Percentiles rank a stretch among this genome's conserved stretches.
phyloP scores from a whole-genome alignment of 2,888 invertebrate genomes.

The Conistra vaccinii region DNA sequence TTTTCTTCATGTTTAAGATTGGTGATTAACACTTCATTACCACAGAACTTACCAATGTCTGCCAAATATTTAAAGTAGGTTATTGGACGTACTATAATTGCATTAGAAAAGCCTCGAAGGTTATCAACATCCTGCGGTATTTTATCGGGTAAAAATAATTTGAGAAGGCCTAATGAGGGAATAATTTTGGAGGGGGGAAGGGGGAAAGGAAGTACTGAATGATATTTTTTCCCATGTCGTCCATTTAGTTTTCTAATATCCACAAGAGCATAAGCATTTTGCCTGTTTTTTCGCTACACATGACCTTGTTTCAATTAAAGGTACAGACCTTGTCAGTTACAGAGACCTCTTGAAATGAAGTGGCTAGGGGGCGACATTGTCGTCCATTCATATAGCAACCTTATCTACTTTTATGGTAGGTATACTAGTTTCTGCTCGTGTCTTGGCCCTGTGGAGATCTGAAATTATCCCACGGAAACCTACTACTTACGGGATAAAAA shows the following conservation, averaged over 20 bases:
- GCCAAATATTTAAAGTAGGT: too few relatives aligned
- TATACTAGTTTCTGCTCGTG: not conserved
- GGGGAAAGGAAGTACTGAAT: not conserved
- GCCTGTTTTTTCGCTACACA: slow-evolving; percentile 5
- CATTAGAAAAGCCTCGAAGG: too few relatives aligned
- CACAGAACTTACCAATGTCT: not conserved
- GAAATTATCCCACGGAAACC: not conserved
- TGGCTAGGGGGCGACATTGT: slow-evolving; percentile 19
- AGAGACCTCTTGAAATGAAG: slow-evolving; percentile 38
- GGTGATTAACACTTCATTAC: slow-evolving; percentile 9
- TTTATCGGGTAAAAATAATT: too few relatives aligned
- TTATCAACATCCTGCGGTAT: too few relatives aligned
- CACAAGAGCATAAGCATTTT: not conserved
- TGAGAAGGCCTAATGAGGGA: too few relatives aligned
- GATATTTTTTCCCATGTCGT: not conserved
- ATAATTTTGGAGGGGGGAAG: too few relatives aligned
- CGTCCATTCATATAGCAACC: not conserved
- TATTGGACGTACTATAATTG: too few relatives aligned
- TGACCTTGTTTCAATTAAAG: slow-evolving; percentile 42
- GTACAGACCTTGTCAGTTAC: slow-evolving; percentile 11
- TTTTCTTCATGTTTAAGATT: slow-evolving; percentile 2
- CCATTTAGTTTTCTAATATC: not conserved
- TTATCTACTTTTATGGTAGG: too few relatives aligned
- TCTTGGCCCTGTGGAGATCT: not conserved
- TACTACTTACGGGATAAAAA: not conserved